phyloP scores from a whole-genome alignment of 2,113 vertebrate species.

The Brachyhypopomus occidentalis region DNA sequence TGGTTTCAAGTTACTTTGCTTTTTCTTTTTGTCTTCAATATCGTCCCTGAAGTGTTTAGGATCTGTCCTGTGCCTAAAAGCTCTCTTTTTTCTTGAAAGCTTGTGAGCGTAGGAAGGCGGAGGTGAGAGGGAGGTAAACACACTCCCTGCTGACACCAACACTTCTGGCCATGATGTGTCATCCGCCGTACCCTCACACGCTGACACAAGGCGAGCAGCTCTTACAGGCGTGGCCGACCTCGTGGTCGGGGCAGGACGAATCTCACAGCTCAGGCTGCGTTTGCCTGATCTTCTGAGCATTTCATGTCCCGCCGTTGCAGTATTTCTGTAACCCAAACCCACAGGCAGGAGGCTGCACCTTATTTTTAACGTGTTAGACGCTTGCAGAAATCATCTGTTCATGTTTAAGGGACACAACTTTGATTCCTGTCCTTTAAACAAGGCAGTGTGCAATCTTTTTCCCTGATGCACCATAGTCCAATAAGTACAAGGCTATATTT shows the following conservation, averaged over 20 bases:
- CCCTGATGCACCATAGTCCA: background rate
- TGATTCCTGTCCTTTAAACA: too few relatives aligned
- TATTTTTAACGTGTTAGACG: background rate
- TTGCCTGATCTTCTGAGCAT: background rate
- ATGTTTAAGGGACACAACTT: too few relatives aligned
- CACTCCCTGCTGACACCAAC: slow-evolving; percentile 36
- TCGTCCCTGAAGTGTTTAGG: background rate
- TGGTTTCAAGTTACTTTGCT: background rate
- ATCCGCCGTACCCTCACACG: slow-evolving; percentile 16
- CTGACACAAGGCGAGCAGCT: slow-evolving; percentile 39
- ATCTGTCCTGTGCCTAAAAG: background rate
- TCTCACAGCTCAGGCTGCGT: slow-evolving; percentile 22
- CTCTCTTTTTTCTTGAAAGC: background rate
- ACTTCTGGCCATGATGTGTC: slow-evolving; percentile 25
- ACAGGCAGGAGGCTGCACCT: background rate
- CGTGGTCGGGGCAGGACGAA: slow-evolving; percentile 11
- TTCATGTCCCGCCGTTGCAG: background rate
- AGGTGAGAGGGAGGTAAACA: slow-evolving; percentile 20
- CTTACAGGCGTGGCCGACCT: slow-evolving; percentile 22
- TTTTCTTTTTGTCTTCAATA: background rate
- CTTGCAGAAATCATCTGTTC: background rate
- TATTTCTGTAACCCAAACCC: background rate
- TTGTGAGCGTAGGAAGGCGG: slow-evolving; percentile 7
- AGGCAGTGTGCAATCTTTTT: background rate
- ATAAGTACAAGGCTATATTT: slow-evolving; percentile 2